These are phyloP conservation scores for Chironomus tentans DNA, from an alignment of 2,888 invertebrate genomes.

Conservation along the genomic window DNA sequence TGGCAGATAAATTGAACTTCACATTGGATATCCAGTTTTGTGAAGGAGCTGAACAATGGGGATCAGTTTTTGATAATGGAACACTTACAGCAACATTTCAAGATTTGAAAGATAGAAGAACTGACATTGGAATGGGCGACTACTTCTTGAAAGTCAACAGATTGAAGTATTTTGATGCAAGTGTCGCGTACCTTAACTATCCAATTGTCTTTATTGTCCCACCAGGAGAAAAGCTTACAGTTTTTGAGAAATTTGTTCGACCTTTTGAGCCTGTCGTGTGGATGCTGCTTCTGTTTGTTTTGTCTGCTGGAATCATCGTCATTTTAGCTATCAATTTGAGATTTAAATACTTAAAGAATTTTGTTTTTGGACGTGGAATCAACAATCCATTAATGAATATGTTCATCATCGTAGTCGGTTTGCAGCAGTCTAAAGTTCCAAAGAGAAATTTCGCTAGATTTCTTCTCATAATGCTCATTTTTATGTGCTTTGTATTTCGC, in stretches of 20 bases:
- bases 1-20: neutral
- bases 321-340: neutral
- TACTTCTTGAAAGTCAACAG: neutral
- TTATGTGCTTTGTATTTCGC: slow-evolving; percentile 11
- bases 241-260: neutral
- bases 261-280: neutral
- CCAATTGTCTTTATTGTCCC: neutral
- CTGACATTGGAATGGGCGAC: neutral
- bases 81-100: neutral
- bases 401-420: neutral
- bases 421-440: neutral
- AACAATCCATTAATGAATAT: neutral
- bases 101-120: neutral
- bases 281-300: neutral
- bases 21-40: neutral
- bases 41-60: neutral
- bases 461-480: neutral
- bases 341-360: neutral
- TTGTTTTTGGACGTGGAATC: neutral
- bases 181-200: neutral
- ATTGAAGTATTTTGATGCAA: neutral
- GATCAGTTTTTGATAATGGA: neutral
- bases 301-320: neutral
- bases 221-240: neutral
- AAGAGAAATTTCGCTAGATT: slow-evolving; percentile 9